Percentiles rank a stretch among this genome's conserved stretches.
phyloP scores from a whole-genome alignment of 2,113 vertebrate species.

The Galbula dea region DNA sequence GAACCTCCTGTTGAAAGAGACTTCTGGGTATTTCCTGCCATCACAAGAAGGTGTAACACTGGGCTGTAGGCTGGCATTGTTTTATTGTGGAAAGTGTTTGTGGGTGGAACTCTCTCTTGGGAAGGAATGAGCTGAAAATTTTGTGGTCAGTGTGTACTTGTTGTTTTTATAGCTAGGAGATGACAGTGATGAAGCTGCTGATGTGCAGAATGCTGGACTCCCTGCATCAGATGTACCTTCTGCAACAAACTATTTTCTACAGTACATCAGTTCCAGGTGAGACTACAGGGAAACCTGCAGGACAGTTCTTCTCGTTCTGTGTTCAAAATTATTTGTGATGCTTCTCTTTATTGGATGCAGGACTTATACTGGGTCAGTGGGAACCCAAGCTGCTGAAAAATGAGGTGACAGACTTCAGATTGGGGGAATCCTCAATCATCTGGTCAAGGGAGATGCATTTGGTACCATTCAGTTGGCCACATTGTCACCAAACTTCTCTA shows the following conservation, averaged over 20 bases:
- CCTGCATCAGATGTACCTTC: slow-evolving; percentile 76
- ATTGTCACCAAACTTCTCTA: neutral
- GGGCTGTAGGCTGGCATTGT: neutral
- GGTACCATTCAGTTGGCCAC: neutral
- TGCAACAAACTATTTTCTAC: slow-evolving; percentile 95
- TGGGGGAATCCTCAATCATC: neutral
- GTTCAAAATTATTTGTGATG: neutral
- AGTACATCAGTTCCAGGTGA: slow-evolving; percentile 95
- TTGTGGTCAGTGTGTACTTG: neutral
- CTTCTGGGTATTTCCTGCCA: neutral
- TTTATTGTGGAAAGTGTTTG: neutral
- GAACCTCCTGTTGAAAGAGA: neutral
- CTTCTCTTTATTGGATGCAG: neutral
- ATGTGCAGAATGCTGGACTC: slow-evolving; percentile 70
- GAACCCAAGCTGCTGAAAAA: neutral
- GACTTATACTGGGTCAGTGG: neutral
- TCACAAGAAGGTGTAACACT: neutral
- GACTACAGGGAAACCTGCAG: neutral
- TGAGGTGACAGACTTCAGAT: neutral
- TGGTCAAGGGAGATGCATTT: neutral
- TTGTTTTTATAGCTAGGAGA: slow-evolving; percentile 77
- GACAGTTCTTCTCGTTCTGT: neutral
- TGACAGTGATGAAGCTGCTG: slow-evolving; percentile 76
- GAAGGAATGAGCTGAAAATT: neutral
- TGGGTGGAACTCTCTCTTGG: neutral